phyloP scores from a whole-genome alignment of 2,113 vertebrate species.

The Eulemur macaco region DNA sequence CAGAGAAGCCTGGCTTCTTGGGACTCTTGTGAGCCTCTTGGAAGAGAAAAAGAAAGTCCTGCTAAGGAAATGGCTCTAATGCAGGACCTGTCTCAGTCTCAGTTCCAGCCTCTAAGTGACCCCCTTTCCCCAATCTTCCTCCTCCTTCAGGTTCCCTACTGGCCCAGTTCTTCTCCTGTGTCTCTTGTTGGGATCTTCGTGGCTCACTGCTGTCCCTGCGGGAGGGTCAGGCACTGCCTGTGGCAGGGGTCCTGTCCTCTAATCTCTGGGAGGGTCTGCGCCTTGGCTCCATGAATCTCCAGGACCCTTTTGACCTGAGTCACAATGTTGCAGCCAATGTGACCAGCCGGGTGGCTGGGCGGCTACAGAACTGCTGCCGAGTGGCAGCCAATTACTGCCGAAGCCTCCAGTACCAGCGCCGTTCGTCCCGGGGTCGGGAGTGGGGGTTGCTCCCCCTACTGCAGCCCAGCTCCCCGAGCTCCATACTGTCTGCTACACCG shows the following conservation, averaged over 20 bases:
- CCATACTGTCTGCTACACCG: slow-evolving; percentile 66
- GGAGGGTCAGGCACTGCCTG: slow-evolving; percentile 83
- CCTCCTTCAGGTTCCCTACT: slow-evolving; percentile 86
- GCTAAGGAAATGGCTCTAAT: background rate
- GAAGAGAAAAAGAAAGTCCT: background rate
- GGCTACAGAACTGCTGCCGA: slow-evolving; percentile 87
- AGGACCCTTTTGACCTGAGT: slow-evolving; percentile 94
- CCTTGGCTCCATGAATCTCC: slow-evolving; percentile 89
- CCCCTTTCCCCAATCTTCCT: slow-evolving; percentile 87
- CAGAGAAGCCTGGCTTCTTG: background rate
- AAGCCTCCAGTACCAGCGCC: slow-evolving; percentile 90
- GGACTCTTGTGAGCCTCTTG: background rate
- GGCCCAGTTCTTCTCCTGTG: slow-evolving; percentile 91
- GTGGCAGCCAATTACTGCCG: slow-evolving; percentile 91
- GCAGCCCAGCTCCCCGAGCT: slow-evolving; percentile 74
- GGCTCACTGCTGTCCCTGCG: slow-evolving; percentile 87
- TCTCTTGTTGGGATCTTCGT: slow-evolving; percentile 88
- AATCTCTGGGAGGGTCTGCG: slow-evolving; percentile 60
- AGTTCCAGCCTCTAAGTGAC: slow-evolving; percentile 66
- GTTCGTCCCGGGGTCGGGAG: slow-evolving; percentile 88
- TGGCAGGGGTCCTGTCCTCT: slow-evolving; percentile 78
- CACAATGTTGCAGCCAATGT: slow-evolving; percentile 95
- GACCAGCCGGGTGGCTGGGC: slow-evolving; percentile 84
- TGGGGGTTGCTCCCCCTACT: slow-evolving; percentile 93
- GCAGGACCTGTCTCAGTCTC: background rate